Percentiles rank a stretch among this genome's conserved stretches.
Evolutionary conservation across 2,113 vertebrate genomes (phyloP).

Genomic region (Myxocyprinus asiaticus): DNA sequence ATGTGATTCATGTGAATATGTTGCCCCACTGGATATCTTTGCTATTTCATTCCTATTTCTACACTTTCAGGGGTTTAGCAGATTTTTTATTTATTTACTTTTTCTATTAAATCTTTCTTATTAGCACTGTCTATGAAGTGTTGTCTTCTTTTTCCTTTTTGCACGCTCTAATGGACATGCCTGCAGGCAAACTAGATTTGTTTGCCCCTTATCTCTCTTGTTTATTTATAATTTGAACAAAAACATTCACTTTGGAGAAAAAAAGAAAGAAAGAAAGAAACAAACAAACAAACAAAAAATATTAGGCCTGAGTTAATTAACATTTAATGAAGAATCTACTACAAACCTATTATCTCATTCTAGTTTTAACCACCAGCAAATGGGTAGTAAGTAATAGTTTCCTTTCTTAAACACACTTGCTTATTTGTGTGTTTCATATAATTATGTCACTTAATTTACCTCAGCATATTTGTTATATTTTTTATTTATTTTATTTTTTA

Average conservation of each 20-base stretch:
- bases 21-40: background rate
- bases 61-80: background rate
- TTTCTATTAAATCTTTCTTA: constrained; percentile 6
- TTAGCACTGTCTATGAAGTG: constrained; percentile 1
- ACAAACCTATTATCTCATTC: constrained; percentile 8
- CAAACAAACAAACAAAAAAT: background rate
- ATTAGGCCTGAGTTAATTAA: background rate
- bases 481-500: too few species aligned
- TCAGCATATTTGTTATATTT: too few species aligned
- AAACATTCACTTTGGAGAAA: background rate
- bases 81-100: background rate
- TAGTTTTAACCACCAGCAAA: constrained; percentile 5
- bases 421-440: too few species aligned
- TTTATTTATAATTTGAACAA: constrained; percentile 10
- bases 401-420: too few species aligned
- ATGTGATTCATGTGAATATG: background rate
- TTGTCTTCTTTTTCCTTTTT: background rate
- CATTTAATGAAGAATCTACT: background rate
- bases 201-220: background rate
- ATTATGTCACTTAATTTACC: too few species aligned
- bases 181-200: background rate
- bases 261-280: background rate
- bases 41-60: background rate
- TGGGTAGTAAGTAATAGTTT: background rate
- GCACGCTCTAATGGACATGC: background rate